Evolutionary conservation across 2,888 invertebrate species (phyloP), one percentile per base, ranked within the genome.

Genomic region (Belgica antarctica): DNA sequence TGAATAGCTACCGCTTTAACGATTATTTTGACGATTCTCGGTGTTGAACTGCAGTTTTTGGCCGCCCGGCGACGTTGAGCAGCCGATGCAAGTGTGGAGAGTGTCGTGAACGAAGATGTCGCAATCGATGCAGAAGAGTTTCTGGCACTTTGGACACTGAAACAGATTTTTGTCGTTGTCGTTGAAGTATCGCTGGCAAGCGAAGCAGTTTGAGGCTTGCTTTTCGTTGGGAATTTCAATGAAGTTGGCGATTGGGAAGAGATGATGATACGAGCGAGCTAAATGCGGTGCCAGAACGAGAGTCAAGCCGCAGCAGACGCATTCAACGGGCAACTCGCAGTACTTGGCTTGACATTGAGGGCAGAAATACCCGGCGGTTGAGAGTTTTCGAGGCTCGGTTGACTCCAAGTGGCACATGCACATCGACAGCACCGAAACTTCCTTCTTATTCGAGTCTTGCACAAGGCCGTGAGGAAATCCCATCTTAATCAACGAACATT

Each of bases 311-410:
- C 99, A 99, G 8, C 94, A 90, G 76, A 92, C 87, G 78, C 99
- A 99, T 81, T 99, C 97, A 1, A 95, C 94, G 0, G 99, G 99
- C 75, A 99, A 83, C 78, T 97, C 95, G 80, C 99, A 99, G 81
- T 98, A 98, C 82, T 97, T 96, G 81, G 94, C 93, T 75, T 90
- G 89, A 80, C 99, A 99, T 79, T 98, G 96, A n/a, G 94, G 94
- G 75, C 94, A 94, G 76, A 91, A 85, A 77, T 92, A 93, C 1
- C 93, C 93, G 10, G 88, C 88, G 22, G 89, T 87, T 65, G 85
- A 86, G 62, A 89, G 82, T 75, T 88, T 89, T 70, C 85, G 83
- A 36, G 83, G 83, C 70, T 87, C 86, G 19, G 83, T 79, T 73
- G 86, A 88, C 74, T 94, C 94, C 62, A 94, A 83, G 77, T 95